Percentiles rank a stretch among this genome's conserved stretches.
Evolutionary conservation across 2,888 invertebrate species (phyloP).

Genomic region (Atherix ibis): DNA sequence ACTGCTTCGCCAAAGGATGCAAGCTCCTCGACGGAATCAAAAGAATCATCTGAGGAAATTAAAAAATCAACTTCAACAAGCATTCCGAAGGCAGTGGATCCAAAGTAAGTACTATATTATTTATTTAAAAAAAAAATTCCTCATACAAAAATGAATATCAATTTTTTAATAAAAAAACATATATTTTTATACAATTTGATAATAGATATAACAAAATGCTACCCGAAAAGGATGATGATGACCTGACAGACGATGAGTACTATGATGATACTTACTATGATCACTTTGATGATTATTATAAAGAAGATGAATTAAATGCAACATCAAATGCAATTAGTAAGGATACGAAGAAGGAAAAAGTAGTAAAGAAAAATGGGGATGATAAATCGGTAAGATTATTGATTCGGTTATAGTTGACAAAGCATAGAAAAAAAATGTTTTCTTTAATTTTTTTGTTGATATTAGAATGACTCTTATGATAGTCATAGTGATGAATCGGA

Average conservation of each 20-base stretch:
- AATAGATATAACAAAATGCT: constrained; percentile 26
- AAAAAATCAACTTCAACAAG: constrained; percentile 17
- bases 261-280: constrained; percentile 19
- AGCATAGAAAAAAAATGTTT: too few relatives aligned
- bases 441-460: too few relatives aligned
- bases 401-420: too few relatives aligned
- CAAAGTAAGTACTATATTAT: constrained; percentile 3
- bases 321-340: too few relatives aligned
- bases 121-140: background rate
- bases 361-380: too few relatives aligned
- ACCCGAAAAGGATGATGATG: constrained; percentile 19
- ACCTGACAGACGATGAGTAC: constrained; percentile 7
- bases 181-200: background rate
- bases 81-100: constrained; percentile 18
- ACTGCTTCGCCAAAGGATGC: too few relatives aligned
- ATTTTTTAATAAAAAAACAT: background rate
- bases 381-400: too few relatives aligned
- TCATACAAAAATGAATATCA: background rate
- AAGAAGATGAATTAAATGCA: constrained; percentile 11
- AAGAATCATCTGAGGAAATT: constrained; percentile 6
- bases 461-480: too few relatives aligned
- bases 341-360: too few relatives aligned
- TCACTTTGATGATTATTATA: constrained; percentile 10
- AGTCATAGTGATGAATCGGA: too few relatives aligned
- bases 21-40: background rate